Evolutionary conservation across 2,888 invertebrate genomes (phyloP).

Genomic region (Amphipyra berbera): DNA sequence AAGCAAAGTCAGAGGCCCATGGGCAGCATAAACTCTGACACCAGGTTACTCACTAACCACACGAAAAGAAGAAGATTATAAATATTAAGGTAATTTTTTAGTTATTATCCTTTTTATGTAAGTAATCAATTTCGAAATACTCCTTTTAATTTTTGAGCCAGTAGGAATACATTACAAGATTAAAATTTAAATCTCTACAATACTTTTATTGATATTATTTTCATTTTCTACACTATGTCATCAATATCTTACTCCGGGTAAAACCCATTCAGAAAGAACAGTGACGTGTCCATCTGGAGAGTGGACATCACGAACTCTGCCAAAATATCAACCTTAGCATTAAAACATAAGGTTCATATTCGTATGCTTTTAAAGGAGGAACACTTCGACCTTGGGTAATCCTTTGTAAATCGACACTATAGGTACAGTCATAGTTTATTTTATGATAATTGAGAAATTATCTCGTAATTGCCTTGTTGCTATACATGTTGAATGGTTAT

Average conservation of each 20-base stretch:
- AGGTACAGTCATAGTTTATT: slow-evolving; percentile 56
- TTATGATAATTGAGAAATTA: slow-evolving; percentile 55
- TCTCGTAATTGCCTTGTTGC: slow-evolving; percentile 24
- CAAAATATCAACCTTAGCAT: slow-evolving; percentile 11
- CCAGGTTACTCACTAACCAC: no score
- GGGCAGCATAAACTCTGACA: no score
- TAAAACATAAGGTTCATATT: slow-evolving; percentile 10
- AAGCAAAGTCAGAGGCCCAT: no score
- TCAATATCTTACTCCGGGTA: slow-evolving; percentile 27
- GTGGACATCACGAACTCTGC: slow-evolving; percentile 9
- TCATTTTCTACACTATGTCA: slow-evolving; percentile 16
- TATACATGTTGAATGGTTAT: slow-evolving; percentile 15
- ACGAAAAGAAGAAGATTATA: no score
- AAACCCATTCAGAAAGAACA: slow-evolving; percentile 53
- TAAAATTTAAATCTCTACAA: no score
- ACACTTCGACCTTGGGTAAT: slow-evolving; percentile 44
- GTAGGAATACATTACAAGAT: background rate
- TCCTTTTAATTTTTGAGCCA: no score
- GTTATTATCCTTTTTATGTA: no score
- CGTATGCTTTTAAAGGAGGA: background rate
- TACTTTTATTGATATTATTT: slow-evolving; percentile 16
- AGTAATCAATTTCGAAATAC: no score
- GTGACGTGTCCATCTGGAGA: slow-evolving; percentile 51
- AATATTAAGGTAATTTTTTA: no score
- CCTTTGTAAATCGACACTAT: slow-evolving; percentile 43